Evolutionary conservation across 2,888 invertebrate species (phyloP).

Genomic region (Sarcophaga caerulescens): DNA sequence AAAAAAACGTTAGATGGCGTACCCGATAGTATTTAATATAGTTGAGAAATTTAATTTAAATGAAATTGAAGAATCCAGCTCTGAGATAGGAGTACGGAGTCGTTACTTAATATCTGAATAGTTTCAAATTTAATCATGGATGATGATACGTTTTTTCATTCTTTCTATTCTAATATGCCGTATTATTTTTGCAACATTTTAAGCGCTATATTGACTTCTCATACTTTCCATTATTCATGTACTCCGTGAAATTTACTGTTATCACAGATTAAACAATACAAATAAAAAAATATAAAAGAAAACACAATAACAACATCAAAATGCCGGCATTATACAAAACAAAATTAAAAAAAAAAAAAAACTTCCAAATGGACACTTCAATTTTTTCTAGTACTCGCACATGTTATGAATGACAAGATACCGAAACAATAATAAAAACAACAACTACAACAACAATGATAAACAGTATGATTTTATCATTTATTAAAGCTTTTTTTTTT

Average conservation of each 20-base stretch:
- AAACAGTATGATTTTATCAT: slow-evolving; percentile 65
- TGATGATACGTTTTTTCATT: no score
- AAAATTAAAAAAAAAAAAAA: background rate
- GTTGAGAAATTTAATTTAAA: no score
- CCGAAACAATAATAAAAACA: background rate
- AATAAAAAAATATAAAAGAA: slow-evolving; percentile 28
- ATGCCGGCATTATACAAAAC: slow-evolving; percentile 26
- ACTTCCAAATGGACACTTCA: slow-evolving; percentile 62
- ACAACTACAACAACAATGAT: slow-evolving; percentile 52
- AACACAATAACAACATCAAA: slow-evolving; percentile 7
- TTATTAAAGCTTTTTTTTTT: slow-evolving; percentile 60
- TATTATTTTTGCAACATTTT: no score
- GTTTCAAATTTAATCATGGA: no score
- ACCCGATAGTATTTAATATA: no score
- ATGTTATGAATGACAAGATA: slow-evolving; percentile 66
- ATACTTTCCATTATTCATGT: background rate
- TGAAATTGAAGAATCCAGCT: no score
- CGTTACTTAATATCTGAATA: no score
- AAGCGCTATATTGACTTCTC: no score
- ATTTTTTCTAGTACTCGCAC: slow-evolving; percentile 61
- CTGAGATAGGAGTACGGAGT: no score
- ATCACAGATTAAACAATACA: background rate
- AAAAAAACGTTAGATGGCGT: no score
- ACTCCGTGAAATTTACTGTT: background rate
- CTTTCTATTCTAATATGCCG: no score